Evolutionary conservation across 2,113 vertebrate species (phyloP).

Genomic region (Pelvicachromis taeniatus): DNA sequence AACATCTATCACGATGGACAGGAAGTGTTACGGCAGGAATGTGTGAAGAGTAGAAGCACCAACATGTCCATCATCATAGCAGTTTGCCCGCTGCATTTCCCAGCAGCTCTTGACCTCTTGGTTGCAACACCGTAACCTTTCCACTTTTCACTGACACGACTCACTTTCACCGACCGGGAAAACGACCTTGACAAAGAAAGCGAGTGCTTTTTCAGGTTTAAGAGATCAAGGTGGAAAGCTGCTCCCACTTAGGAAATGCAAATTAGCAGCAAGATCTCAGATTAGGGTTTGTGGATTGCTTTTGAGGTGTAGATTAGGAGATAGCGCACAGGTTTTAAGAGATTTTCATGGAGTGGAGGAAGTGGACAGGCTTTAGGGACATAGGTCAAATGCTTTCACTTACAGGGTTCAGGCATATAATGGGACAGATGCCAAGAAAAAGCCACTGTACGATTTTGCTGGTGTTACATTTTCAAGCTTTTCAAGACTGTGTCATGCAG

Average conservation of each 20-base stretch:
- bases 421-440: background rate
- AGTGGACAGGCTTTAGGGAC: background rate
- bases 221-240: background rate
- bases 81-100: conserved; percentile 13
- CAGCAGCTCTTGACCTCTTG: conserved; percentile 37
- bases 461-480: background rate
- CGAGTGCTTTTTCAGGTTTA: background rate
- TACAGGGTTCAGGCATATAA: background rate
- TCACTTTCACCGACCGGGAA: background rate
- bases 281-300: background rate
- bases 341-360: background rate
- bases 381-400: background rate
- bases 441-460: background rate
- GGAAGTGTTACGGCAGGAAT: conserved; percentile 43
- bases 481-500: background rate
- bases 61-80: conserved; percentile 10
- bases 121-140: background rate
- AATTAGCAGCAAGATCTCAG: background rate
- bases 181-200: background rate
- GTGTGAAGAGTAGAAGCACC: conserved; percentile 23
- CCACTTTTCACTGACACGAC: background rate
- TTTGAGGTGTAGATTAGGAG: background rate
- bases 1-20: conserved; percentile 42
- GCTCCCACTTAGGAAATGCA: background rate
- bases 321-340: background rate